Evolutionary conservation across 2,888 invertebrate genomes (phyloP), one percentile per base, ranked within the genome.

Genomic region (Drosophila yooni): DNA sequence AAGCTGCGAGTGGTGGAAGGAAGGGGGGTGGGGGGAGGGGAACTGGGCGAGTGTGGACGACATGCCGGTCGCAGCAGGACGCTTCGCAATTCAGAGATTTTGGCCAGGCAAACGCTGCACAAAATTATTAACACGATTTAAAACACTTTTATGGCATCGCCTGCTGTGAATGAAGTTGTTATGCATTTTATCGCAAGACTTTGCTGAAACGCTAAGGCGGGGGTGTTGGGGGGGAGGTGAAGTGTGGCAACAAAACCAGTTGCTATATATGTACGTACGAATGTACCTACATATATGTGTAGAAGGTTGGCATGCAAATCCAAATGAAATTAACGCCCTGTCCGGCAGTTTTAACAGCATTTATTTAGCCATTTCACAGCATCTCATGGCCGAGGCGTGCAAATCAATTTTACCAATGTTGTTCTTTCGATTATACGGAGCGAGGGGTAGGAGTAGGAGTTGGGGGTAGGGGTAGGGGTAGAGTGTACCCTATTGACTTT

Each of bases 111-210:
- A 88, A 82, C 75, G 86, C 79, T 83, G 89, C 90, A 88, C 90
- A 91, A 92, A 92, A 92, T 92, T 92, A 92, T 92, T 92, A 92
- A 92, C 92, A 92, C 87, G 89, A 92, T 92, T 92, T 92, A 92
- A 92, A 92, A 92, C 92, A 92, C 92, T 91, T 92, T 92, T 92
- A 92, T 92, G 91, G 91, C 84, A 89, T 83, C 86, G 88, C 92
- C 92, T 61, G 92, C 92, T 92, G 92, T 89, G 92, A 92, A 91
- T 92, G 88, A 92, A 92, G 92, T 91, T 92, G 92, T 92, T 91
- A 89, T 81, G 91, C 86, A 86, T 91, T 89, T 89, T 89, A 87
- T 90, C 90, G 87, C 77, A 57, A 83, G 76, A 88, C 86, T 84
- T 83, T 76, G 84, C 84, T 83, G 90, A 86, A 86, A 83, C 76